Percentiles rank a stretch among this genome's conserved stretches.
These are phyloP conservation scores for Meteorus cinctellus DNA, from an alignment of 2,888 invertebrate genomes.

Conservation along the genomic window DNA sequence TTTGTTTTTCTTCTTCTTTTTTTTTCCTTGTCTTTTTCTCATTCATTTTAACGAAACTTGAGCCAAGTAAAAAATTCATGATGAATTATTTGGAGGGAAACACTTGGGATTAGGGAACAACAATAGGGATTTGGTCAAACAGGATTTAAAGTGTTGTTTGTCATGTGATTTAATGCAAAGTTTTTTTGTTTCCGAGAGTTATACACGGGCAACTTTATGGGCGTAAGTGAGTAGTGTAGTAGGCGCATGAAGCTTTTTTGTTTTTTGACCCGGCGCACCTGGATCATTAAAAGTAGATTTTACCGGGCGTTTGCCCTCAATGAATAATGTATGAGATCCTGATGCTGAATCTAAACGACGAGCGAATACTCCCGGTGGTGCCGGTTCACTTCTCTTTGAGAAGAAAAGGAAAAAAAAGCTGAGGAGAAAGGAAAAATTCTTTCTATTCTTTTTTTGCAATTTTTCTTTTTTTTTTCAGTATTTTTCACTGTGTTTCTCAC, in stretches of 20 bases:
- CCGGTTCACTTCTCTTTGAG: neutral
- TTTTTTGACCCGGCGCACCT: constrained; percentile 16
- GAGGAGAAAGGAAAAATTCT: neutral
- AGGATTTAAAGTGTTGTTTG: constrained; percentile 15
- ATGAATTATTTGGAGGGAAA: constrained; percentile 3
- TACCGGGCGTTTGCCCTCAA: constrained; percentile 17
- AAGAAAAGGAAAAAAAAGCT: neutral
- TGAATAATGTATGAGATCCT: constrained; percentile 35
- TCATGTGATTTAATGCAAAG: constrained; percentile 12
- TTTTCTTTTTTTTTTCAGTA: neutral
- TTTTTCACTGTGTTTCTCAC: constrained; percentile 11
- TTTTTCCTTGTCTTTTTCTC: neutral
- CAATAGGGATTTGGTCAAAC: constrained; percentile 4
- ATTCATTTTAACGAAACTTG: neutral
- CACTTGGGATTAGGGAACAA: constrained; percentile 12
- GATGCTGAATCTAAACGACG: constrained; percentile 16
- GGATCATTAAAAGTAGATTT: constrained; percentile 46
- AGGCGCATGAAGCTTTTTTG: neutral
- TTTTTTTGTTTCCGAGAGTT: constrained; percentile 5
- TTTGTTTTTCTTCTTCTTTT: neutral
- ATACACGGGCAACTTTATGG: constrained; percentile 17
- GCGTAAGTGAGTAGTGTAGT: constrained; percentile 1
- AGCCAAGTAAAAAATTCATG: neutral
- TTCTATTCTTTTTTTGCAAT: neutral
- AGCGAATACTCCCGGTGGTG: constrained; percentile 10